Conservation (phyloP, 2,113 vertebrate species). For the Silurus glanis region DNA sequence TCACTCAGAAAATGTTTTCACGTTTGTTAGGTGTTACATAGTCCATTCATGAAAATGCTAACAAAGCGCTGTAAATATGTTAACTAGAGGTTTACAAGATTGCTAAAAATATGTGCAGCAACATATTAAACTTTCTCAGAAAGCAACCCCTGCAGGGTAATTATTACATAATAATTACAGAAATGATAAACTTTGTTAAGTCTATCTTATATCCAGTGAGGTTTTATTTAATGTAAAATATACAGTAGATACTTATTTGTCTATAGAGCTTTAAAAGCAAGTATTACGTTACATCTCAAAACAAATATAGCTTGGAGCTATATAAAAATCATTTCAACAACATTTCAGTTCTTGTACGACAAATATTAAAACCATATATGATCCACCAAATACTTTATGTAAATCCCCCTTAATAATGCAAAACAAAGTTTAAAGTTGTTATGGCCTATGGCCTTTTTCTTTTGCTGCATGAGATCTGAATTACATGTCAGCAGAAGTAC, state of each 20-base stretch:
- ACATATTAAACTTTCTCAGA: neutral
- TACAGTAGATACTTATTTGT: neutral
- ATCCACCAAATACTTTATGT: conserved; percentile 77
- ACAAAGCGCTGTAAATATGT: neutral
- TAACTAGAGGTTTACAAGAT: neutral
- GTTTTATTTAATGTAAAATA: neutral
- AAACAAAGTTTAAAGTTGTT: conserved; percentile 66
- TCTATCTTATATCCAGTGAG: neutral
- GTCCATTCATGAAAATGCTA: neutral
- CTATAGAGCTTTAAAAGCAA: neutral
- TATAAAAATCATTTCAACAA: conserved; percentile 70
- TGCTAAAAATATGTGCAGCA: neutral
- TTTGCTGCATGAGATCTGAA: conserved; percentile 58
- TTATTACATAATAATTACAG: neutral
- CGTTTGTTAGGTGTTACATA: neutral
- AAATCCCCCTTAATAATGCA: conserved; percentile 77
- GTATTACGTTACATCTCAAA: neutral
- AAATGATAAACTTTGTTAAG: neutral
- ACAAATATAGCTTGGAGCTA: conserved; percentile 50
- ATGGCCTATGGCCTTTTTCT: conserved; percentile 61
- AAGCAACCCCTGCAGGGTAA: neutral
- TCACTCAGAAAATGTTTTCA: neutral
- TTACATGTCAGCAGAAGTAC: conserved; percentile 52
- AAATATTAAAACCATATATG: conserved; percentile 77
- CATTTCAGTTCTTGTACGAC: conserved; percentile 76